phyloP scores from a whole-genome alignment of 2,113 vertebrate genomes.

The Heliornis fulica region DNA sequence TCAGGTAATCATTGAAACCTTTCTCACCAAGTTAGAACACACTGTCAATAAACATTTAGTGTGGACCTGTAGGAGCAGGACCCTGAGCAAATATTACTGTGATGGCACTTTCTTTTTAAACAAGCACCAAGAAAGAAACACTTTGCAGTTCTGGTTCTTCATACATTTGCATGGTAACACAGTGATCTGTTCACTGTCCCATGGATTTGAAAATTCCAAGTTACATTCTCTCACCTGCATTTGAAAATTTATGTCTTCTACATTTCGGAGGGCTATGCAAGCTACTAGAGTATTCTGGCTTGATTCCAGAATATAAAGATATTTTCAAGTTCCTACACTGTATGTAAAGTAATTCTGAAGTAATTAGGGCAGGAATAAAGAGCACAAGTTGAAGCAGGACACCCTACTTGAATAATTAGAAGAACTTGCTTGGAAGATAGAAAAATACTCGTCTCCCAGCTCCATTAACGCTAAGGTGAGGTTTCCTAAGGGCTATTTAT shows the following conservation, averaged over 20 bases:
- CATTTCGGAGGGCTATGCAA: background rate
- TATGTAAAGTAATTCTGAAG: background rate
- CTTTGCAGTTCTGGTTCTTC: background rate
- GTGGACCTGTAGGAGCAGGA: background rate
- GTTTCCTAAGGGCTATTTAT: background rate
- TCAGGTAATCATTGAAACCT: conserved; percentile 1
- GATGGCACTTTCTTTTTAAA: background rate
- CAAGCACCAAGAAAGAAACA: background rate
- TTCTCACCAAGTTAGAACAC: conserved; percentile 10
- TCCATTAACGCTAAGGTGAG: background rate
- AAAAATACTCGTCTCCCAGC: background rate
- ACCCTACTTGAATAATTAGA: background rate
- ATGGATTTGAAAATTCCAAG: background rate
- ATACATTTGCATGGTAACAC: background rate
- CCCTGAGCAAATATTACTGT: background rate
- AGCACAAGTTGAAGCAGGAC: background rate
- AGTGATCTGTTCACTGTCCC: background rate
- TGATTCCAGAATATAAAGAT: background rate
- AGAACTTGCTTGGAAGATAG: background rate
- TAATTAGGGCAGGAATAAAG: background rate
- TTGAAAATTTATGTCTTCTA: background rate
- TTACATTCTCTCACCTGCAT: background rate
- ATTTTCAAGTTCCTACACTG: background rate
- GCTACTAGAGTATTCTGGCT: background rate
- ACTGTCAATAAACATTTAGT: background rate